These are phyloP conservation scores for Bradysia coprophila DNA, from an alignment of 1,140 invertebrate genomes.

Conservation along the genomic window DNA sequence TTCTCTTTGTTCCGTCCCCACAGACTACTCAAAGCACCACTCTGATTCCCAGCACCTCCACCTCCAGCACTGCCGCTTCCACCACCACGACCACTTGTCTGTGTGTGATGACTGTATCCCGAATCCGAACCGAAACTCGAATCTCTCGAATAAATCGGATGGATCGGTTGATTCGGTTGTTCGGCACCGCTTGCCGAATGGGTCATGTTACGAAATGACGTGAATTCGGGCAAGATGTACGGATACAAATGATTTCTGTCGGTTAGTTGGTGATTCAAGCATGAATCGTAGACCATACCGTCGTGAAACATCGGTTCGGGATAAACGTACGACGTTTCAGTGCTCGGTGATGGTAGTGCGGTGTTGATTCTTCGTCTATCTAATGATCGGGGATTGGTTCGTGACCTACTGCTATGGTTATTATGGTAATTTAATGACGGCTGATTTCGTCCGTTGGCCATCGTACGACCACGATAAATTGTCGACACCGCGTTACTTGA, in stretches of 20 bases:
- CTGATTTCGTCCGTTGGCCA: slow-evolving; percentile 8
- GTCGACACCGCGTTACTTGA: slow-evolving; percentile 14
- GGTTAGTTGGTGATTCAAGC: slow-evolving; percentile 26
- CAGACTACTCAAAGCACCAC: not conserved
- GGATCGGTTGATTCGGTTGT: slow-evolving; percentile 25
- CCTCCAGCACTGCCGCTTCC: not conserved
- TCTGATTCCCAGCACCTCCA: not conserved
- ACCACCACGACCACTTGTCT: slow-evolving; percentile 17
- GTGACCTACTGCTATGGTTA: slow-evolving; percentile 12
- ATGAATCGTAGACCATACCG: slow-evolving; percentile 42
- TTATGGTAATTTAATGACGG: slow-evolving; percentile 7
- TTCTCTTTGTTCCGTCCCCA: not conserved
- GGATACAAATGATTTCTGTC: slow-evolving; percentile 11
- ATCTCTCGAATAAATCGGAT: slow-evolving; percentile 24
- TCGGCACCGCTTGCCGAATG: slow-evolving; percentile 27
- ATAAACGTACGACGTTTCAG: slow-evolving; percentile 17
- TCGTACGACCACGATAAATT: slow-evolving; percentile 18
- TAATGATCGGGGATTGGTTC: slow-evolving; percentile 32
- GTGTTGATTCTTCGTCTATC: slow-evolving; percentile 28
- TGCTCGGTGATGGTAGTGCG: slow-evolving; percentile 6
- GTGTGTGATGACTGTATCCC: slow-evolving; percentile 47
- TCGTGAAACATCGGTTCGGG: slow-evolving; percentile 36
- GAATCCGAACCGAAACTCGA: slow-evolving; percentile 46
- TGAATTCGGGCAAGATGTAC: slow-evolving; percentile 15
- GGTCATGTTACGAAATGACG: slow-evolving; percentile 5